Evolutionary conservation across 2,113 vertebrate species (phyloP).

Genomic region (Camelus dromedarius): DNA sequence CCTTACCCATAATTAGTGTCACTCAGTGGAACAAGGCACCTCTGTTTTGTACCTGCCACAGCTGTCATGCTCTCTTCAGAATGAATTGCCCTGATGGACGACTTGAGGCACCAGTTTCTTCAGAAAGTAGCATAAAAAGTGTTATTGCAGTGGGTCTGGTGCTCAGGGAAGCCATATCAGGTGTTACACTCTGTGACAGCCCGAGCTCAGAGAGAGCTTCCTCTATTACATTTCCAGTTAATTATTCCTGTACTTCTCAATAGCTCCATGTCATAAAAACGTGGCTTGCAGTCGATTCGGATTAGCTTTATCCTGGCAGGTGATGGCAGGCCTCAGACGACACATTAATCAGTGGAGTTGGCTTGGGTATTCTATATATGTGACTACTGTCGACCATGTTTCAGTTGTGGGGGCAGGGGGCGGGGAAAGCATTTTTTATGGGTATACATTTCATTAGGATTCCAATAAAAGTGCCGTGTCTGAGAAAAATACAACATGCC

Average conservation of each 20-base stretch:
- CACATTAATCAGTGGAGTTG: slow-evolving; percentile 81
- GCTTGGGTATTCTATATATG: slow-evolving; percentile 56
- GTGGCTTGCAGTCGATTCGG: slow-evolving; percentile 83
- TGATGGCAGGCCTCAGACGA: slow-evolving; percentile 84
- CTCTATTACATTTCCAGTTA: slow-evolving; percentile 84
- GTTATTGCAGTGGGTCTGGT: slow-evolving; percentile 74
- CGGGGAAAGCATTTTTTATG: slow-evolving; percentile 78
- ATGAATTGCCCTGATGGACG: slow-evolving; percentile 76
- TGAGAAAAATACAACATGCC: slow-evolving; percentile 80
- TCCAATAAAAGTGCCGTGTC: slow-evolving; percentile 84
- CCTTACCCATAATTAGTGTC: slow-evolving; percentile 87
- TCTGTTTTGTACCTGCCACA: slow-evolving; percentile 84
- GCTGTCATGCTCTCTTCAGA: slow-evolving; percentile 82
- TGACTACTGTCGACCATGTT: slow-evolving; percentile 56
- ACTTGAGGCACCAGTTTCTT: slow-evolving; percentile 79
- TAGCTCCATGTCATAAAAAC: slow-evolving; percentile 85
- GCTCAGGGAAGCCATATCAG: slow-evolving; percentile 80
- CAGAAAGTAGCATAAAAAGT: slow-evolving; percentile 74
- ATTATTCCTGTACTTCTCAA: slow-evolving; percentile 86
- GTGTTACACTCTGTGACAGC: slow-evolving; percentile 71
- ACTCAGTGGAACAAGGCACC: slow-evolving; percentile 84
- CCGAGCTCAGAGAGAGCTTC: slow-evolving; percentile 75
- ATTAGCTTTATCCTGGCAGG: slow-evolving; percentile 87
- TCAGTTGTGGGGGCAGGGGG: slow-evolving; percentile 68
- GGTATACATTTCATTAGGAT: slow-evolving; percentile 85